A percentile compares a stretch with the other conserved stretches of the same genome.
Conservation (phyloP, 2,888 invertebrate species). For the Polia nebulosa region DNA sequence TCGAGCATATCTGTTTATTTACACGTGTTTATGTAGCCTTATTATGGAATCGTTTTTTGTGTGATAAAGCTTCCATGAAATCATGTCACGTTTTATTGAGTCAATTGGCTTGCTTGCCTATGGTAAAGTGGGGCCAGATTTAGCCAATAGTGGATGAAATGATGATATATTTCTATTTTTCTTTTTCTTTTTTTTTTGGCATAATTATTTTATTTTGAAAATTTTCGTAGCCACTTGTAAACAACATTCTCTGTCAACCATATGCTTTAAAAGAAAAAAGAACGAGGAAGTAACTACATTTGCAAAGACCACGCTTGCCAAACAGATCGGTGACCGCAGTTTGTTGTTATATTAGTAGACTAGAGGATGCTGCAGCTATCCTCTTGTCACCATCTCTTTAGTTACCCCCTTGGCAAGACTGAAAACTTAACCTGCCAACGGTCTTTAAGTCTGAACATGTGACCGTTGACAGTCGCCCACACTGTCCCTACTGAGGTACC, state of each 20-base stretch:
- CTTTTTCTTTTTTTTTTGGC: no score
- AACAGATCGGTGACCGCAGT: background rate
- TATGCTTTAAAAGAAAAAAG: background rate
- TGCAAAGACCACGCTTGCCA: background rate
- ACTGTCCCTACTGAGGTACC: background rate
- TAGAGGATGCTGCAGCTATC: background rate
- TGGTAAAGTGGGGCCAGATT: background rate
- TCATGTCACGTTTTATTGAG: background rate
- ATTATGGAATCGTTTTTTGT: conserved; percentile 5
- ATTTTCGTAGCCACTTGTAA: background rate
- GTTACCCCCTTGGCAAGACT: background rate
- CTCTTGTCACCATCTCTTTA: background rate
- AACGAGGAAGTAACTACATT: background rate
- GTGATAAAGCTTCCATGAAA: background rate
- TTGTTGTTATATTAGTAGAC: background rate
- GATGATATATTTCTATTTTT: background rate
- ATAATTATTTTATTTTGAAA: no score
- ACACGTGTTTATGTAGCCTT: conserved; percentile 10
- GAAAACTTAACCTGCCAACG: background rate
- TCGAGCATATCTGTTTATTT: conserved; percentile 15
- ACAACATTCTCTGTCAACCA: background rate
- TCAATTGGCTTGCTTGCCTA: background rate
- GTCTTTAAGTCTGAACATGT: background rate
- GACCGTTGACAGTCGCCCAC: background rate
- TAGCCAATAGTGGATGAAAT: background rate